These are phyloP conservation scores for Cyanoramphus novaezelandiae DNA, from an alignment of 2,113 vertebrate species.

Conservation along the genomic window DNA sequence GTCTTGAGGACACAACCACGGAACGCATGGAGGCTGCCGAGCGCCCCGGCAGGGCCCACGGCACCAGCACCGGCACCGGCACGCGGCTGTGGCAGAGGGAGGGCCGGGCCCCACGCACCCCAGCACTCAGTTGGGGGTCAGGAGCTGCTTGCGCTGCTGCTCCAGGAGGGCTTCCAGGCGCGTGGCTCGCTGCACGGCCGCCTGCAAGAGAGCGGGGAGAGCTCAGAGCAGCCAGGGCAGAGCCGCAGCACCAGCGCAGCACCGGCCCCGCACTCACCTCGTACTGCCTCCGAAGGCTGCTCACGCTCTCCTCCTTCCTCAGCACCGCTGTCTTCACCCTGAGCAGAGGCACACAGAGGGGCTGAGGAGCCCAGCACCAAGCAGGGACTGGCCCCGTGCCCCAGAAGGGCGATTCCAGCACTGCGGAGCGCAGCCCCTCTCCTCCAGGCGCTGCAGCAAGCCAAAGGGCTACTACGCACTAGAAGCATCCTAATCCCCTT, in stretches of 20 bases:
- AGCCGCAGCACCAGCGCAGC: fast-evolving
- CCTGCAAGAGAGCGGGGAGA: slow-evolving; percentile 68
- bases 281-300: slow-evolving; percentile 83
- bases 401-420: fast-evolving
- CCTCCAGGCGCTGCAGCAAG: not conserved
- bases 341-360: not conserved
- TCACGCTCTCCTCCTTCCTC: slow-evolving; percentile 89
- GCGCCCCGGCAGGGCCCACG: not conserved
- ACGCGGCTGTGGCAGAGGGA: slow-evolving; percentile 34
- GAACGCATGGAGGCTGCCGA: not conserved
- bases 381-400: fast-evolving
- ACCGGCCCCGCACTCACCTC: slow-evolving; percentile 76
- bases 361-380: not conserved
- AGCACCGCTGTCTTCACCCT: slow-evolving; percentile 90
- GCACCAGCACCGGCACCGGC: slow-evolving; percentile 6
- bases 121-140: slow-evolving; percentile 69
- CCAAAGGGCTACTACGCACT: not conserved
- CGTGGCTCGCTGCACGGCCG: slow-evolving; percentile 84
- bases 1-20: slow-evolving; percentile 5
- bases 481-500: not conserved
- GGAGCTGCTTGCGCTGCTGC: slow-evolving; percentile 81
- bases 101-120: not conserved
- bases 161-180: slow-evolving; percentile 88
- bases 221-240: fast-evolving
- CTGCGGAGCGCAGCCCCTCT: not conserved